Conservation (phyloP, 1,140 invertebrate species). For the Brachionus manjavacas region DNA sequence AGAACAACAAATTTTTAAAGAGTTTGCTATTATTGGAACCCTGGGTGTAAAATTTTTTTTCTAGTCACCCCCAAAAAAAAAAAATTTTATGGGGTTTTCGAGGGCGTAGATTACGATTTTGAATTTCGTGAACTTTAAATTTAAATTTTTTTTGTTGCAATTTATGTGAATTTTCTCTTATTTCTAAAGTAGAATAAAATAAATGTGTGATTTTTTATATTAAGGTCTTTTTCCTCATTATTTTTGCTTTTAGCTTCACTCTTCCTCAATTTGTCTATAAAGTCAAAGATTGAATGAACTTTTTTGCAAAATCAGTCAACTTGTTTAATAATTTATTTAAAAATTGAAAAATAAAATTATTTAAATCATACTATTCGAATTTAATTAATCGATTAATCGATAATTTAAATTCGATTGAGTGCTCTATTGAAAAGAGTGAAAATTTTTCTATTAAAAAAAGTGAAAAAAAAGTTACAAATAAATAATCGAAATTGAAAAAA, state of each 20-base stretch:
- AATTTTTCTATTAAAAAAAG: background rate
- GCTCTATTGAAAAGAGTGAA: background rate
- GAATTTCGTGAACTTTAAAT: no score
- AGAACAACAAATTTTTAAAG: no score
- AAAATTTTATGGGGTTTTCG: no score
- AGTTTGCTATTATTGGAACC: no score
- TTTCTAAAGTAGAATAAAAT: background rate
- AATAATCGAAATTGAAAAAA: constrained; percentile 4
- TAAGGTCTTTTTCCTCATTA: no score
- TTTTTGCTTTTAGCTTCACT: background rate
- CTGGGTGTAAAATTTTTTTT: no score
- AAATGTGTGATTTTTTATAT: no score
- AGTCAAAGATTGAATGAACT: no score
- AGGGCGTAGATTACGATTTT: no score
- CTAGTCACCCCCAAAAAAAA: no score
- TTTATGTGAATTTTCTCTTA: no score
- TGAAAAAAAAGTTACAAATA: background rate
- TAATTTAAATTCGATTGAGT: background rate
- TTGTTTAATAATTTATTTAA: background rate
- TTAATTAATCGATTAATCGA: constrained; percentile 25
- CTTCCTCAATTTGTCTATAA: background rate
- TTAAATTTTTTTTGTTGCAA: no score
- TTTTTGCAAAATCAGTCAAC: background rate
- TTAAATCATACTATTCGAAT: background rate
- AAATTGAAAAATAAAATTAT: background rate